Percentiles rank a stretch among this genome's conserved stretches.
Evolutionary conservation across 2,797 vertebrate genomes (phyloP).

Genomic region (Squalus acanthias): DNA sequence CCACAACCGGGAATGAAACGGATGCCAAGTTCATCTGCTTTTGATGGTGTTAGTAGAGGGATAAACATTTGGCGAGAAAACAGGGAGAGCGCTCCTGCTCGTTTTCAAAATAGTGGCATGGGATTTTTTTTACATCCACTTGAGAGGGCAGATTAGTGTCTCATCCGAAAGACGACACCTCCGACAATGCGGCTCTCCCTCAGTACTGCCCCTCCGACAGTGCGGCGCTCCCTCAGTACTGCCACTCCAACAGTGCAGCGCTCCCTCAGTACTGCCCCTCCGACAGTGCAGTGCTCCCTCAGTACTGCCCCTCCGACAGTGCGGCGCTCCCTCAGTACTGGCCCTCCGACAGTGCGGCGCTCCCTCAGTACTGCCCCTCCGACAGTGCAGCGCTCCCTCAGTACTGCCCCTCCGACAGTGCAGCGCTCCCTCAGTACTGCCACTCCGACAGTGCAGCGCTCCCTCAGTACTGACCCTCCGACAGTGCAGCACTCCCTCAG

Average conservation of each 20-base stretch:
- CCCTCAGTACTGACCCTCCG: too few relatives aligned
- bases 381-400: not conserved
- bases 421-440: not conserved
- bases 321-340: not conserved
- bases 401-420: not conserved
- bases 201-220: too few relatives aligned
- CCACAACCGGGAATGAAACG: not conserved
- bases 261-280: not conserved
- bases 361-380: not conserved
- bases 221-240: not conserved
- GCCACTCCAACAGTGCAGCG: not conserved
- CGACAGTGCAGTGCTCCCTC: not conserved
- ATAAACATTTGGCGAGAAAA: not conserved
- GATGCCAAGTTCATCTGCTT: not conserved
- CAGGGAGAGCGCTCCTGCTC: not conserved
- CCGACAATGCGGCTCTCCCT: not conserved
- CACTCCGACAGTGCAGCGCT: not conserved
- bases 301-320: not conserved
- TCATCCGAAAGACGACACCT: not conserved
- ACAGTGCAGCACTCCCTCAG: too few relatives aligned
- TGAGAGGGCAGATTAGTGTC: not conserved
- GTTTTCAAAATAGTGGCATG: not conserved
- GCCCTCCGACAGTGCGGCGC: not conserved
- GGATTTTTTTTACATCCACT: not conserved
- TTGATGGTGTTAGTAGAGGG: not conserved